Percentiles rank a stretch among this genome's conserved stretches.
Evolutionary conservation across 2,797 vertebrate genomes (phyloP).

Genomic region (Parotocinclus haroldoi): DNA sequence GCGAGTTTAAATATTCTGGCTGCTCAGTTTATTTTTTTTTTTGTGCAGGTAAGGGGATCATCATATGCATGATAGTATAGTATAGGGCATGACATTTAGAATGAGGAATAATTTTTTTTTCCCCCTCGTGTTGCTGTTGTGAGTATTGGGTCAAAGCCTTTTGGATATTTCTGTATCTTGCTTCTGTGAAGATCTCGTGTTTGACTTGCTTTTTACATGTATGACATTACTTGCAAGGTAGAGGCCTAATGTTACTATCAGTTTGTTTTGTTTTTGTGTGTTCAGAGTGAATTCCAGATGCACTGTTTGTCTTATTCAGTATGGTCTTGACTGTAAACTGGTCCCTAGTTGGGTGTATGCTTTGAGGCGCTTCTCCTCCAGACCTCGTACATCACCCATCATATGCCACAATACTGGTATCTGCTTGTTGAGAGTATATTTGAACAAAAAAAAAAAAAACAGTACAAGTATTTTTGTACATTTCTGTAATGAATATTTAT

Average conservation of each 20-base stretch:
- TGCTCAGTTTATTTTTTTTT: constrained; percentile 36
- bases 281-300: constrained; percentile 48
- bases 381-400: constrained; percentile 29
- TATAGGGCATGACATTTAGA: constrained; percentile 46
- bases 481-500: constrained; percentile 57
- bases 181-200: constrained; percentile 39
- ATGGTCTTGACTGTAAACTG: constrained; percentile 18
- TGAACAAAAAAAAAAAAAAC: constrained; percentile 55
- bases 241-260: constrained; percentile 25
- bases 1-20: constrained; percentile 40
- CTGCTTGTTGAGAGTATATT: constrained; percentile 52
- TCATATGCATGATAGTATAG: constrained; percentile 50
- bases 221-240: constrained; percentile 37
- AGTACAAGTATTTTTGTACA: constrained; percentile 59
- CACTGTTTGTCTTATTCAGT: constrained; percentile 36
- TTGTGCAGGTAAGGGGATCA: constrained; percentile 13
- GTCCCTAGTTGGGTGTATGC: constrained; percentile 18
- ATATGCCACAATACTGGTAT: constrained; percentile 43
- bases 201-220: constrained; percentile 32
- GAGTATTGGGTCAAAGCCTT: constrained; percentile 15
- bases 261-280: constrained; percentile 23
- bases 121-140: constrained; percentile 34
- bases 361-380: constrained; percentile 25
- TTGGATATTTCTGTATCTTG: constrained; percentile 18
- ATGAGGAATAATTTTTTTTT: constrained; percentile 29